Conservation (phyloP, 1,140 invertebrate genomes). For the Papilio xuthus region DNA sequence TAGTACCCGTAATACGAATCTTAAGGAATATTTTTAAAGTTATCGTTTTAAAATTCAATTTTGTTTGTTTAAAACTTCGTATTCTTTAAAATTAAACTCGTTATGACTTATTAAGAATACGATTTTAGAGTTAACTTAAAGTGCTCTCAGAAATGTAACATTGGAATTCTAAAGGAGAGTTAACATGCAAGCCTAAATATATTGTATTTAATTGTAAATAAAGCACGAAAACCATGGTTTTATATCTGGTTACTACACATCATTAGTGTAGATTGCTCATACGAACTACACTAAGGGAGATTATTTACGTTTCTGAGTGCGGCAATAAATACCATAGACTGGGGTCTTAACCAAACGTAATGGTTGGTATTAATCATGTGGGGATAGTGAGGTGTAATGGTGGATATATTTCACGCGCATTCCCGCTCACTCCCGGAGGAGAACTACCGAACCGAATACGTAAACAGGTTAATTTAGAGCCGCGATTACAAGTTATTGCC, state of each 20-base stretch:
- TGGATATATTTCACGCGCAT: constrained; percentile 42
- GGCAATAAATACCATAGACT: neutral
- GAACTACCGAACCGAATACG: constrained; percentile 55
- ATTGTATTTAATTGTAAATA: neutral
- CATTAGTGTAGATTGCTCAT: too few species aligned
- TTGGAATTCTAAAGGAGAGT: neutral
- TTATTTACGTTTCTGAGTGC: too few species aligned
- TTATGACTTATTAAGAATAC: constrained; percentile 6
- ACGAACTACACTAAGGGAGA: too few species aligned
- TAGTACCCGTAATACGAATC: neutral
- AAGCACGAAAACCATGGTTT: neutral
- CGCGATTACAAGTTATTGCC: constrained; percentile 44
- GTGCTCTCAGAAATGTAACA: neutral
- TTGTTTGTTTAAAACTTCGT: neutral
- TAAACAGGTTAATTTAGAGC: constrained; percentile 64
- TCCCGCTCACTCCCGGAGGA: constrained; percentile 42
- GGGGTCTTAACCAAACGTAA: constrained; percentile 37
- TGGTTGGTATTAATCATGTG: constrained; percentile 32
- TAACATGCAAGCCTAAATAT: neutral
- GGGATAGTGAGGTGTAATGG: constrained; percentile 20
- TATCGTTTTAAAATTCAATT: neutral
- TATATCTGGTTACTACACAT: neutral
- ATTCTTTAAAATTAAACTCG: neutral
- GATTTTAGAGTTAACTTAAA: neutral
- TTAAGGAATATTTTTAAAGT: neutral